These are phyloP conservation scores for Zaprionus gabonicus DNA, from an alignment of 1,140 invertebrate genomes.

Conservation along the genomic window DNA sequence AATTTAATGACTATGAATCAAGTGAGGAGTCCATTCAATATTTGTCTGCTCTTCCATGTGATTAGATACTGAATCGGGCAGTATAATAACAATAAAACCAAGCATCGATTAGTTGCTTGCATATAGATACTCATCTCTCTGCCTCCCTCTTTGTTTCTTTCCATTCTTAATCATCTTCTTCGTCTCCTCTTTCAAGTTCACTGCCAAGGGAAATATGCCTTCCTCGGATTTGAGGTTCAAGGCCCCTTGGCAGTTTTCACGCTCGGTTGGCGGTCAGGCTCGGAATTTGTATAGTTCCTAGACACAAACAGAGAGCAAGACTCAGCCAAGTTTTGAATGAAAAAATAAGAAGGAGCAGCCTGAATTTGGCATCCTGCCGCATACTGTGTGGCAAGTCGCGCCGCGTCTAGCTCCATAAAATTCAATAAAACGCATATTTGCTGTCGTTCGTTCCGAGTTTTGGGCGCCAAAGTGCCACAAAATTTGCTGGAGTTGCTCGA, in stretches of 20 bases:
- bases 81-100: not conserved
- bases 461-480: slow-evolving; percentile 79
- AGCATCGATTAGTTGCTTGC: not conserved
- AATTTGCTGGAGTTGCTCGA: slow-evolving; percentile 49
- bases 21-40: not conserved
- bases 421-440: slow-evolving; percentile 83
- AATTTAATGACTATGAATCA: slow-evolving; percentile 8
- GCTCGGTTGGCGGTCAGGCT: slow-evolving; percentile 56
- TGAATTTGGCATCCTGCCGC: slow-evolving; percentile 43
- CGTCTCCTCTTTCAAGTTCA: not conserved
- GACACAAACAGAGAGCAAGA: slow-evolving; percentile 47
- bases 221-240: slow-evolving; percentile 9
- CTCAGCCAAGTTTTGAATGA: slow-evolving; percentile 7
- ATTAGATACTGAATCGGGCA: slow-evolving; percentile 4
- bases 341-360: slow-evolving; percentile 26
- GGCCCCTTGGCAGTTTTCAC: slow-evolving; percentile 63
- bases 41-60: not conserved
- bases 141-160: too few species aligned
- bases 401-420: slow-evolving; percentile 68
- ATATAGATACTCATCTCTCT: too few species aligned
- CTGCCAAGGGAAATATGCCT: not conserved
- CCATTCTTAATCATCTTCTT: too few species aligned
- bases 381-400: slow-evolving; percentile 28
- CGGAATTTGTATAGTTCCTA: slow-evolving; percentile 50
- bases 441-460: slow-evolving; percentile 79